Conservation (phyloP, 2,797 vertebrate species). For the Macropus fuliginosus region DNA sequence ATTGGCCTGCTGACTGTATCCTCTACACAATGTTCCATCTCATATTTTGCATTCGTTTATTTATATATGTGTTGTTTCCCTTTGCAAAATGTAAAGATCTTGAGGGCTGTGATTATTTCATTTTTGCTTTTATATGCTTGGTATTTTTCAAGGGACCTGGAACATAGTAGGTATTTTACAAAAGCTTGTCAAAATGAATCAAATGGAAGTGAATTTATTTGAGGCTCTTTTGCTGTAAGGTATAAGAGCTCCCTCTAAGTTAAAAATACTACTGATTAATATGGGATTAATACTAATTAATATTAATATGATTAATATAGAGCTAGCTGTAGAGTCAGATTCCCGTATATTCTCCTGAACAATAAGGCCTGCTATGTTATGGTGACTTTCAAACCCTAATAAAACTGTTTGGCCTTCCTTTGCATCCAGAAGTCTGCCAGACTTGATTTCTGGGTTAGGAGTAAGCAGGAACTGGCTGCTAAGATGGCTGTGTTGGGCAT, state of each 20-base stretch:
- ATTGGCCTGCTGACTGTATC: not conserved
- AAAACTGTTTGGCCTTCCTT: not conserved
- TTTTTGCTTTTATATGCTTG: not conserved
- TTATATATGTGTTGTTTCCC: not conserved
- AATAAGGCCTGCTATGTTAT: not conserved
- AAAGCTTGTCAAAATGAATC: not conserved
- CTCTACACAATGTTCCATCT: not conserved
- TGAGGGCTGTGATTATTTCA: not conserved
- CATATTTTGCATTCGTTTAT: not conserved
- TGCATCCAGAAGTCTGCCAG: not conserved
- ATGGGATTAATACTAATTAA: not conserved
- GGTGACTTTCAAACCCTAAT: not conserved
- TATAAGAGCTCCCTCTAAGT: not conserved
- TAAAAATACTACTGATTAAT: not conserved
- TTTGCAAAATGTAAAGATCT: not conserved
- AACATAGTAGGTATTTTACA: not conserved
- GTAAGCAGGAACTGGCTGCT: not conserved
- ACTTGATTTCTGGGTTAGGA: not conserved
- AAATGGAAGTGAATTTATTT: not conserved
- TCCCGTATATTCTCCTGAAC: not conserved
- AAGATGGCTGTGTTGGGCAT: not conserved
- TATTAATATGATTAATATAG: not conserved
- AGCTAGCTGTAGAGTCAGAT: not conserved
- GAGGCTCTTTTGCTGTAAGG: not conserved
- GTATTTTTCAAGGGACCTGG: not conserved